phyloP scores from a whole-genome alignment of 2,113 vertebrate species.

The Esox niger region DNA sequence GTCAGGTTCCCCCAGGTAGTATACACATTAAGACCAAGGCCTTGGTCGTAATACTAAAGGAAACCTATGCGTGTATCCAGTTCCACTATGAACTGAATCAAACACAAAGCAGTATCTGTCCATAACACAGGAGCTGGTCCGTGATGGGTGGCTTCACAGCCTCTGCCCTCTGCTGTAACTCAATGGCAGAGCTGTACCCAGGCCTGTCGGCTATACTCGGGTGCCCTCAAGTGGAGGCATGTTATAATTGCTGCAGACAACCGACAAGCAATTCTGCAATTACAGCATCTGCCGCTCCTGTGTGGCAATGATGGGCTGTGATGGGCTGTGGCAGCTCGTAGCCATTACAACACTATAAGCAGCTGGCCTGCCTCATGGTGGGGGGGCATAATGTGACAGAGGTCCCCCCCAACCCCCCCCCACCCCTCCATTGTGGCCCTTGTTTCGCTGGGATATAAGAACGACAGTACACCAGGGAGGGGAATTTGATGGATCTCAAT shows the following conservation, averaged over 20 bases:
- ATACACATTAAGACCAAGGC: slow-evolving; percentile 33
- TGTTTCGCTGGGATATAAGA: slow-evolving; percentile 64
- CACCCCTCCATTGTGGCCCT: slow-evolving; percentile 61
- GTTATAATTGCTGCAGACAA: slow-evolving; percentile 68
- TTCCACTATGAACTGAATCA: slow-evolving; percentile 27
- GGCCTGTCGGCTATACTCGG: slow-evolving; percentile 50
- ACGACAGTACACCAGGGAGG: slow-evolving; percentile 63
- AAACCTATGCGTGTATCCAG: slow-evolving; percentile 15
- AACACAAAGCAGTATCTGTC: slow-evolving; percentile 28
- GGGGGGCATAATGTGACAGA: slow-evolving; percentile 73
- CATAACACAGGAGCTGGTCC: slow-evolving; percentile 18
- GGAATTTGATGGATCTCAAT: slow-evolving; percentile 38
- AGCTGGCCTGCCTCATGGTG: slow-evolving; percentile 70
- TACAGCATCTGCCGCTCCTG: slow-evolving; percentile 71
- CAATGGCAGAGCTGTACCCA: slow-evolving; percentile 2
- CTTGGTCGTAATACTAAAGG: slow-evolving; percentile 21
- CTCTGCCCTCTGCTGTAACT: too few relatives aligned
- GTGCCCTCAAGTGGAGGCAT: slow-evolving; percentile 70
- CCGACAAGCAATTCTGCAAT: slow-evolving; percentile 70
- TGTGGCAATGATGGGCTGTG: slow-evolving; percentile 62
- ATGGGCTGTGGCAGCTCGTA: slow-evolving; percentile 75
- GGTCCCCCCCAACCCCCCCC: slow-evolving; percentile 43
- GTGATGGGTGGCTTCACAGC: background rate
- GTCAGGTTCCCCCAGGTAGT: slow-evolving; percentile 28
- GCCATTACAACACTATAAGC: slow-evolving; percentile 78